Evolutionary conservation across 1,140 invertebrate species (phyloP).

Genomic region (Chironomus tepperi): DNA sequence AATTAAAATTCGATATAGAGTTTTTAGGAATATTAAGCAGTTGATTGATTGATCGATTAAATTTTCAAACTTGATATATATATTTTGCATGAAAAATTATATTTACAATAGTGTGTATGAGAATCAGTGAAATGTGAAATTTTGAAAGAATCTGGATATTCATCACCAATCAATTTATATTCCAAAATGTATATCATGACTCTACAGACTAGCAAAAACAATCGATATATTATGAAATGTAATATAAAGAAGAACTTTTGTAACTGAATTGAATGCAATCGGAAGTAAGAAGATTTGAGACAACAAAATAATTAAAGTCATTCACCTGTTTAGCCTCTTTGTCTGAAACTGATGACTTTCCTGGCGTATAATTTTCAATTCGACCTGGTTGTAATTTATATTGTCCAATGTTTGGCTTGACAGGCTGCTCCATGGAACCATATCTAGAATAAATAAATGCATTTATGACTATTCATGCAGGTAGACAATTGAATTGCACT

Average conservation of each 20-base stretch:
- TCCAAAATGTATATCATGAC: too few species aligned
- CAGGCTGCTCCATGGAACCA: slow-evolving; percentile 42
- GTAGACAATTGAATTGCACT: slow-evolving; percentile 25
- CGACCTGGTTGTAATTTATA: slow-evolving; percentile 81
- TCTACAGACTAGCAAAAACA: too few species aligned
- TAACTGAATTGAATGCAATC: background rate
- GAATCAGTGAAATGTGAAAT: slow-evolving; percentile 18
- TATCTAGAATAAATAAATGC: slow-evolving; percentile 26
- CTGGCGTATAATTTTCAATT: slow-evolving; percentile 90
- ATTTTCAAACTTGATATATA: too few species aligned
- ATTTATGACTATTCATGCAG: background rate
- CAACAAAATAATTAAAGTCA: slow-evolving; percentile 22
- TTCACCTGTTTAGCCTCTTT: slow-evolving; percentile 79
- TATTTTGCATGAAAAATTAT: too few species aligned
- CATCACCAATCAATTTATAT: slow-evolving; percentile 24
- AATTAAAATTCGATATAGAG: background rate
- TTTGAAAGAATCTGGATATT: background rate
- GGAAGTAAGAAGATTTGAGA: background rate
- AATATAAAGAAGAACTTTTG: background rate
- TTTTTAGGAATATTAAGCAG: too few species aligned
- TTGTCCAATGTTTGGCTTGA: slow-evolving; percentile 62
- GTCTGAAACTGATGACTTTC: slow-evolving; percentile 78
- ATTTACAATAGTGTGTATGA: background rate
- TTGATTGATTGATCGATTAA: too few species aligned
- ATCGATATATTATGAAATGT: too few species aligned